Conservation (phyloP, 2,113 vertebrate genomes). For the Gymnorhina tibicen region DNA sequence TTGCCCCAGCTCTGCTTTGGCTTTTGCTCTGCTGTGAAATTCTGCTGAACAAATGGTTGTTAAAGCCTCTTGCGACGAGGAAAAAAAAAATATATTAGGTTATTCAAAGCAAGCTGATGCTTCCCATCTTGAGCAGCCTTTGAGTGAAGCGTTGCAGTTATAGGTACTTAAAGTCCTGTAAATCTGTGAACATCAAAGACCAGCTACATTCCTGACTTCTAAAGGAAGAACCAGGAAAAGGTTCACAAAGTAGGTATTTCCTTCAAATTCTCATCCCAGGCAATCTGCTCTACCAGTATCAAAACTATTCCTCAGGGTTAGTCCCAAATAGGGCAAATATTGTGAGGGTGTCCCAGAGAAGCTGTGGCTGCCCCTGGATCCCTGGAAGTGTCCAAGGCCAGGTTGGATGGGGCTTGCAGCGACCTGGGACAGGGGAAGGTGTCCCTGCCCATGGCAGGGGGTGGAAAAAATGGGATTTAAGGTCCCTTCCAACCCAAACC, state of each 20-base stretch:
- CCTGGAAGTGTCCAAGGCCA: neutral
- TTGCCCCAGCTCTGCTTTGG: neutral
- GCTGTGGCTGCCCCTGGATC: neutral
- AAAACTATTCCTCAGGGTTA: neutral
- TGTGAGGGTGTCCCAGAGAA: neutral
- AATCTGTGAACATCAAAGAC: neutral
- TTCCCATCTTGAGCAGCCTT: neutral
- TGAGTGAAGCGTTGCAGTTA: neutral
- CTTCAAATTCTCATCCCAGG: neutral
- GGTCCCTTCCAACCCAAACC: neutral
- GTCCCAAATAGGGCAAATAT: neutral
- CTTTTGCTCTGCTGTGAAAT: neutral
- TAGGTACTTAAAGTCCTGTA: neutral
- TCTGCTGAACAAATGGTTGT: neutral
- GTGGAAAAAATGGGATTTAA: neutral
- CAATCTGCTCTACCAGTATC: neutral
- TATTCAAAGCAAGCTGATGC: neutral
- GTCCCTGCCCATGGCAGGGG: neutral
- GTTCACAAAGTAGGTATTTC: neutral
- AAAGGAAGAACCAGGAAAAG: neutral
- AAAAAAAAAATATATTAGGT: neutral
- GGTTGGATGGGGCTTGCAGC: accelerated
- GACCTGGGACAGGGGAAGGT: accelerated
- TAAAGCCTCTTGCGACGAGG: neutral
- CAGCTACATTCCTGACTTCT: neutral